Evolutionary conservation across 2,888 invertebrate species (phyloP).

Genomic region (Drosophila multiciliata): DNA sequence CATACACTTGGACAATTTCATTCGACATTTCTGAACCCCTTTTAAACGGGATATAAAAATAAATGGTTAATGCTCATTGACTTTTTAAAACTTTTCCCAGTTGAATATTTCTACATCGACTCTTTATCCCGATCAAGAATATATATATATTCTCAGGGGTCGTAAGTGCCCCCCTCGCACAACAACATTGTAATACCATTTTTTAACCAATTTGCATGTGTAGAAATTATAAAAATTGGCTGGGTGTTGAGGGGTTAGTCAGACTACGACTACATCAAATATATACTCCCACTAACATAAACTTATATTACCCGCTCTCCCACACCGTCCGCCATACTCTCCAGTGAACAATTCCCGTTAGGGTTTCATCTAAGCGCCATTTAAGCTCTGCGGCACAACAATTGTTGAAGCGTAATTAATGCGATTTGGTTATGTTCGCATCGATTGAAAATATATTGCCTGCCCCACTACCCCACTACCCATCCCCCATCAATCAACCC

Average conservation of each 20-base stretch:
- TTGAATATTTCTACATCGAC: neutral
- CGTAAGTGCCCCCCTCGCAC: neutral
- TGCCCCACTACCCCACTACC: neutral
- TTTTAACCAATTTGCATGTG: neutral
- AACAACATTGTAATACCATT: neutral
- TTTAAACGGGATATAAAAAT: neutral
- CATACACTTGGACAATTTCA: neutral
- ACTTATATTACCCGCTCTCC: no score
- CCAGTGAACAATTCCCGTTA: conserved; percentile 11
- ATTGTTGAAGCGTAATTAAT: conserved; percentile 79
- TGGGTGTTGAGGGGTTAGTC: neutral
- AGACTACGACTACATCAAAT: neutral
- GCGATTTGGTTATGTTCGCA: conserved; percentile 73
- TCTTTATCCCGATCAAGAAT: neutral
- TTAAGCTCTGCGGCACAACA: conserved; percentile 76
- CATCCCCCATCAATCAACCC: neutral
- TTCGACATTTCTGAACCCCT: neutral
- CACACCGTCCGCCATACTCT: neutral
- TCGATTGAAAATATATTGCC: conserved; percentile 59
- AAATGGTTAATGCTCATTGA: neutral
- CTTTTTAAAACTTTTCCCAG: neutral
- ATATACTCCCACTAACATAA: neutral
- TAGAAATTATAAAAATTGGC: neutral
- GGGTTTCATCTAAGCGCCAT: conserved; percentile 42
- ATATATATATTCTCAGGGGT: neutral